These are phyloP conservation scores for Corythoichthys intestinalis DNA, from an alignment of 2,113 vertebrate species.

Conservation along the genomic window DNA sequence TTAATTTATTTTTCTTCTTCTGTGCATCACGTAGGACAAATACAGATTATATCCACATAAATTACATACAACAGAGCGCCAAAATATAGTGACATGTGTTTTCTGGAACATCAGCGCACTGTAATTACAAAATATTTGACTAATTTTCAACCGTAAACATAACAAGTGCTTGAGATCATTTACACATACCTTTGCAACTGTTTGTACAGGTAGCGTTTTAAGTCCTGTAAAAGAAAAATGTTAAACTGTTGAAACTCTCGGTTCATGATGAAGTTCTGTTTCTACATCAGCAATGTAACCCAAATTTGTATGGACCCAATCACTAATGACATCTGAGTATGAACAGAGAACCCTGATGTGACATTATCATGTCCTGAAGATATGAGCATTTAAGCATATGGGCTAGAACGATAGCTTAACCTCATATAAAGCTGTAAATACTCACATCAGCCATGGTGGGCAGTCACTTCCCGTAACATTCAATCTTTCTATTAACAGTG, in stretches of 20 bases:
- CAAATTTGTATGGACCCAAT: not conserved
- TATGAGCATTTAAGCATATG: too few species aligned
- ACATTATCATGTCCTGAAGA: too few species aligned
- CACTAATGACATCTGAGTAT: not conserved
- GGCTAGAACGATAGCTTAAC: too few species aligned
- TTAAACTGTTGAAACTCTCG: not conserved
- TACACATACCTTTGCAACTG: conserved; percentile 87
- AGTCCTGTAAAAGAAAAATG: conserved; percentile 73
- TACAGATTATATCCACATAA: too few species aligned
- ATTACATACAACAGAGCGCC: too few species aligned
- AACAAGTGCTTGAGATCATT: not conserved
- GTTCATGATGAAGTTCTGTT: not conserved
- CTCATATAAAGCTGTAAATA: not conserved
- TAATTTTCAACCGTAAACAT: not conserved
- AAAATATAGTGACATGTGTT: too few species aligned
- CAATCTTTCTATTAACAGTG: not conserved
- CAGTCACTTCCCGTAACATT: not conserved
- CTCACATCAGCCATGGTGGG: conserved; percentile 49
- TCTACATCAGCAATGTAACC: not conserved
- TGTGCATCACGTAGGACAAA: too few species aligned
- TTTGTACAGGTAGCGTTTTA: conserved; percentile 92
- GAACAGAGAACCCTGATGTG: too few species aligned
- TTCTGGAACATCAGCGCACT: not conserved
- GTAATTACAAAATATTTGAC: not conserved
- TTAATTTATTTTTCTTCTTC: too few species aligned